A percentile compares a stretch with the other conserved stretches of the same genome.
phyloP scores from a whole-genome alignment of 2,113 vertebrate species.

The Murina feae region DNA sequence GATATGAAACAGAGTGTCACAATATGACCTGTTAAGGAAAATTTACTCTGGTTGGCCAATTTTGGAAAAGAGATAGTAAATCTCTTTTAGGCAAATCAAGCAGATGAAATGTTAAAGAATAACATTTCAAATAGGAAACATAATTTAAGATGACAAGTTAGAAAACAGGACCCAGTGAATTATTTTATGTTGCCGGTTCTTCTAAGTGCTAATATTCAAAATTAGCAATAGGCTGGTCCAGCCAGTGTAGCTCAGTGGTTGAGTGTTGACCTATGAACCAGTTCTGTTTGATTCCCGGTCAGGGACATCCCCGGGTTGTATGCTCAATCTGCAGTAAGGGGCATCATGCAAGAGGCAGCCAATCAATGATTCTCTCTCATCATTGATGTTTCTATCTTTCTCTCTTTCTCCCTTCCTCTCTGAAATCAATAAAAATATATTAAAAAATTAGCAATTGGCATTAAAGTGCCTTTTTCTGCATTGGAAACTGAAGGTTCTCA shows the following conservation, averaged over 20 bases:
- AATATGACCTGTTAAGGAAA: neutral
- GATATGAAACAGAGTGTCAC: neutral
- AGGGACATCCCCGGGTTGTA: no score
- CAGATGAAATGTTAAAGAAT: neutral
- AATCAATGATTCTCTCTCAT: no score
- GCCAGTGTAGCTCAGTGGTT: no score
- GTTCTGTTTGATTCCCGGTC: no score
- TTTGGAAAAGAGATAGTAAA: neutral
- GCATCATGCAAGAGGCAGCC: no score
- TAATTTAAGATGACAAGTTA: neutral
- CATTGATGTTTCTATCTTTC: no score
- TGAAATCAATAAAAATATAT: no score
- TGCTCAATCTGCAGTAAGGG: no score
- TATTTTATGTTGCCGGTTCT: neutral
- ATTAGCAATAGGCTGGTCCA: neutral
- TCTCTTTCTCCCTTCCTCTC: no score
- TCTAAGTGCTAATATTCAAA: neutral
- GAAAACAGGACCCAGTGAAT: neutral
- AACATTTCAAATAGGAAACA: conserved; percentile 16
- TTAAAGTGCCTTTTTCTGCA: neutral
- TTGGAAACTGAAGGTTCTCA: neutral
- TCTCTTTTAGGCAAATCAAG: neutral
- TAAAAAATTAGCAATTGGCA: neutral
- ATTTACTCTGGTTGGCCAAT: neutral
- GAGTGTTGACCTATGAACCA: no score